Evolutionary conservation across 2,888 invertebrate species (phyloP).

Genomic region (Psococerastis gibbosa): DNA sequence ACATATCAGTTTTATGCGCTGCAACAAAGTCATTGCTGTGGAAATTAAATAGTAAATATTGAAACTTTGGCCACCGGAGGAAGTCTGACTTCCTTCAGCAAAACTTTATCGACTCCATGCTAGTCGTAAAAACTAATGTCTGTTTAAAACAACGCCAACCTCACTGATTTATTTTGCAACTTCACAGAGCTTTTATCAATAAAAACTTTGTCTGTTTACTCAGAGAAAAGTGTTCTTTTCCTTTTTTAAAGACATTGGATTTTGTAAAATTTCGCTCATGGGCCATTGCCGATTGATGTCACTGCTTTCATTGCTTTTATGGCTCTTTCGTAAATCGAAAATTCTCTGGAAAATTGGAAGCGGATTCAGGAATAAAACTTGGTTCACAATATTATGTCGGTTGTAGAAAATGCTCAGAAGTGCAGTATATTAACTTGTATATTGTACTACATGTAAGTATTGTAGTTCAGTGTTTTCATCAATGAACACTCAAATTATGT

Average conservation of each 20-base stretch:
- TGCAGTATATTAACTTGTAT: too few species aligned
- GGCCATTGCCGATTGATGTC: background rate
- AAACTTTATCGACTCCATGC: slow-evolving; percentile 9
- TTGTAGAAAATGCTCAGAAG: too few species aligned
- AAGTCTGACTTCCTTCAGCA: too few species aligned
- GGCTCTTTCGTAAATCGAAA: too few species aligned
- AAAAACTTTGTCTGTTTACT: slow-evolving; percentile 9
- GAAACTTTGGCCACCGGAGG: slow-evolving; percentile 5
- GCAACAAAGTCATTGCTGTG: too few species aligned
- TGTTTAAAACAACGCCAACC: slow-evolving; percentile 9
- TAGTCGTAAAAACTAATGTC: slow-evolving; percentile 9
- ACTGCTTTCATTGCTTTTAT: background rate
- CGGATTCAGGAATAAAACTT: too few species aligned
- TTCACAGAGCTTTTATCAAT: slow-evolving; percentile 4
- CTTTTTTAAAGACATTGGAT: background rate
- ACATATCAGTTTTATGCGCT: too few species aligned
- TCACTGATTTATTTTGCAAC: slow-evolving; percentile 8
- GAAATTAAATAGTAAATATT: slow-evolving; percentile 6
- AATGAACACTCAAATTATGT: too few species aligned
- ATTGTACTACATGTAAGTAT: too few species aligned
- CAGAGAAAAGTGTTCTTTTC: slow-evolving; percentile 2
- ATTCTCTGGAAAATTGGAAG: too few species aligned
- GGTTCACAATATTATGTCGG: too few species aligned
- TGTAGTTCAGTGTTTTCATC: too few species aligned
- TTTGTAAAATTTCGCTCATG: background rate